phyloP scores from a whole-genome alignment of 2,113 vertebrate species.

The Podiceps cristatus region DNA sequence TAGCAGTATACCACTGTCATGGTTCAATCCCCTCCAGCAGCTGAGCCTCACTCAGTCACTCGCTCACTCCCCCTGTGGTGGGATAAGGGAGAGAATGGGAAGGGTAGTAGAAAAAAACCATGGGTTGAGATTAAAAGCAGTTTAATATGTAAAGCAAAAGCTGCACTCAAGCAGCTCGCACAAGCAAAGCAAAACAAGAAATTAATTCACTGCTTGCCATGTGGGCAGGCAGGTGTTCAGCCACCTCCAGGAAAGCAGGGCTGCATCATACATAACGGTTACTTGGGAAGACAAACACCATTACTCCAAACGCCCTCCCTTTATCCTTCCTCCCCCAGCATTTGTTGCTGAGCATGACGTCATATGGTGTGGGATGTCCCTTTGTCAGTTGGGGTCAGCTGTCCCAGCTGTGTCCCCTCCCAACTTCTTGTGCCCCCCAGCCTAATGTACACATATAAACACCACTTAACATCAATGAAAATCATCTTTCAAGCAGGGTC shows the following conservation, averaged over 20 bases:
- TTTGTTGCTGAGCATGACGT: not conserved
- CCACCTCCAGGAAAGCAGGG: not conserved
- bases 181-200: not conserved
- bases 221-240: not conserved
- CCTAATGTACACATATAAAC: not conserved
- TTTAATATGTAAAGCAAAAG: not conserved
- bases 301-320: rapidly evolving
- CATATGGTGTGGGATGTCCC: too few relatives aligned
- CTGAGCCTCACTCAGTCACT: not conserved
- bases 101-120: rapidly evolving
- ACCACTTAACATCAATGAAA: not conserved
- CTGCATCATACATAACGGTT: rapidly evolving
- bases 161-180: too few relatives aligned
- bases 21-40: not conserved
- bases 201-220: not conserved
- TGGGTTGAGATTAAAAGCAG: not conserved
- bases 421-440: not conserved
- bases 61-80: rapidly evolving
- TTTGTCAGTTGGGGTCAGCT: not conserved
- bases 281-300: not conserved
- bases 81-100: not conserved
- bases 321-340: not conserved
- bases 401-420: not conserved
- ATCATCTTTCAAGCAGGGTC: not conserved
- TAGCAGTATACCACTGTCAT: rapidly evolving